Evolutionary conservation across 2,797 vertebrate species (phyloP).

Genomic region (Catharus ustulatus): DNA sequence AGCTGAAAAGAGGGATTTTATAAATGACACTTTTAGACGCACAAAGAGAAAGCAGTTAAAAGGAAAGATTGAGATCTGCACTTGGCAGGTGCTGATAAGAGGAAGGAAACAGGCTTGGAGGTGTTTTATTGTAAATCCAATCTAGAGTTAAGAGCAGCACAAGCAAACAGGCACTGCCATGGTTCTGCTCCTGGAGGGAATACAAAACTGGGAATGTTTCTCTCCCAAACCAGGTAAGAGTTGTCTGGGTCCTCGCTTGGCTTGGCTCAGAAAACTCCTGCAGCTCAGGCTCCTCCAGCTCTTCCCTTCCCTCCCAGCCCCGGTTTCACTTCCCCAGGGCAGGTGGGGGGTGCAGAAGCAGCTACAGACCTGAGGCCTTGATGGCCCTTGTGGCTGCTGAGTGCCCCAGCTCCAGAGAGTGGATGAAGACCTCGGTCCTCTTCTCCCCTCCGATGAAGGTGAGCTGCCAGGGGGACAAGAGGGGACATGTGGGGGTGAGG

Average conservation of each 20-base stretch:
- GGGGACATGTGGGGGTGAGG: background rate
- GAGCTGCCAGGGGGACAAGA: constrained; percentile 76
- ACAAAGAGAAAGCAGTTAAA: background rate
- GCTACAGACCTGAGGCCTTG: constrained; percentile 89
- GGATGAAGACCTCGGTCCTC: constrained; percentile 92
- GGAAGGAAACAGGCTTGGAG: background rate
- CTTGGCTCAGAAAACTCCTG: background rate
- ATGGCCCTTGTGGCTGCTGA: constrained; percentile 91
- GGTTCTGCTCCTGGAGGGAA: rapidly evolving
- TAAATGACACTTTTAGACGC: background rate
- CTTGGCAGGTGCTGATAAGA: background rate
- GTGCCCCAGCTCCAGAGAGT: constrained; percentile 94
- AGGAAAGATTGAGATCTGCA: background rate
- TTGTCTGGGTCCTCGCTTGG: background rate
- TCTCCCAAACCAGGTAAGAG: background rate
- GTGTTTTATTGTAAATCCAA: background rate
- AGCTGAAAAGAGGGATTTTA: background rate
- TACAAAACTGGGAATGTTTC: background rate
- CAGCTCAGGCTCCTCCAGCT: background rate
- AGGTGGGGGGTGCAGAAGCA: background rate
- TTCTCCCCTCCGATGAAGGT: constrained; percentile 88
- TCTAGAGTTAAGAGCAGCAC: background rate
- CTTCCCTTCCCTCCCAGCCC: background rate
- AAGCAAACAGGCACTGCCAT: background rate
- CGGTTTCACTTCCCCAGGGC: background rate